These are phyloP conservation scores for Acleris laterana DNA, from an alignment of 2,888 invertebrate species.

Conservation along the genomic window DNA sequence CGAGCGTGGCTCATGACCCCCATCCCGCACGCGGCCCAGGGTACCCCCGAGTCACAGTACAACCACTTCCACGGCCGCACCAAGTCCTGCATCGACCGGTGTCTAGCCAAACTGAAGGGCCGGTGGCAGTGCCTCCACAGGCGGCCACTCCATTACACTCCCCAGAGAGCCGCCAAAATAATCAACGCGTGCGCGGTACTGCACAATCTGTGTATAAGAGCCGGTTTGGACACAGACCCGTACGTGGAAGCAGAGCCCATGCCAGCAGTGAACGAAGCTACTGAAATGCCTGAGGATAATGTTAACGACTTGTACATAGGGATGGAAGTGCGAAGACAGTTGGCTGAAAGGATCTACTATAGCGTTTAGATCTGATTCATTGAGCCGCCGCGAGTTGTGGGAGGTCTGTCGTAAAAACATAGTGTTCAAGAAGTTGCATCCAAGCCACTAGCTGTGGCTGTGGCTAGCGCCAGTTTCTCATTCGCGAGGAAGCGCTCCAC, in stretches of 20 bases:
- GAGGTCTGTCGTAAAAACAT: no score
- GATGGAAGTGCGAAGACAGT: constrained; percentile 60
- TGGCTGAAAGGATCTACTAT: constrained; percentile 63
- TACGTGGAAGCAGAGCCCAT: constrained; percentile 52
- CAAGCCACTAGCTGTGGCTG: no score
- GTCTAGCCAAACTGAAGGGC: constrained; percentile 60
- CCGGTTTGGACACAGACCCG: constrained; percentile 53
- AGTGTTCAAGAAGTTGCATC: no score
- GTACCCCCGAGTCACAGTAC: constrained; percentile 63
- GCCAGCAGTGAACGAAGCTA: constrained; percentile 52
- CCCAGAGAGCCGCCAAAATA: constrained; percentile 62
- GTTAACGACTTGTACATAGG: constrained; percentile 63
- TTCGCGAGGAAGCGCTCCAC: no score
- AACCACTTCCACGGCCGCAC: constrained; percentile 62
- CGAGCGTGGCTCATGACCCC: constrained; percentile 66
- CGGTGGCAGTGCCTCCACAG: constrained; percentile 61
- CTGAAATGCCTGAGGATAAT: constrained; percentile 61
- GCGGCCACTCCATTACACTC: constrained; percentile 62
- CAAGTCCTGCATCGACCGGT: constrained; percentile 57
- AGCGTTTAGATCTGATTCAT: constrained; percentile 47
- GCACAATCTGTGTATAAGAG: constrained; percentile 59
- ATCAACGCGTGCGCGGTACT: constrained; percentile 66
- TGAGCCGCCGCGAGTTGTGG: no score
- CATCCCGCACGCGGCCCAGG: constrained; percentile 56
- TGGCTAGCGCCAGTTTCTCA: no score